These are phyloP conservation scores for Lateolabrax maculatus DNA, from an alignment of 2,797 vertebrate species.

Conservation along the genomic window DNA sequence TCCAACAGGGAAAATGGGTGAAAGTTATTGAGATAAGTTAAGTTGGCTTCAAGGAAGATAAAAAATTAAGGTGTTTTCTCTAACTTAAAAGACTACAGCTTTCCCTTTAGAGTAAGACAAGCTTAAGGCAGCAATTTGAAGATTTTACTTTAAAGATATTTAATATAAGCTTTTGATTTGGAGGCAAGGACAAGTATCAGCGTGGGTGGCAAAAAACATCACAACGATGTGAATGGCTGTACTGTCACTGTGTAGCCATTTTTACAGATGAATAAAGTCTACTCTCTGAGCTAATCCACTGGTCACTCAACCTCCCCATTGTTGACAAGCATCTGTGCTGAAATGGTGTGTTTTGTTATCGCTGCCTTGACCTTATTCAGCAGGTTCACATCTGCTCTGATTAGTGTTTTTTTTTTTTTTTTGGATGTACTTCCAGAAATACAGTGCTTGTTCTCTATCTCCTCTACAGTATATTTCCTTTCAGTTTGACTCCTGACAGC, in stretches of 20 bases:
- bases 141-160: slow-evolving; percentile 14
- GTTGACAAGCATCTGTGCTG: slow-evolving; percentile 23
- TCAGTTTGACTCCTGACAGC: slow-evolving; percentile 38
- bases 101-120: neutral
- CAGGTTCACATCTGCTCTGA: slow-evolving; percentile 44
- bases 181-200: slow-evolving; percentile 30
- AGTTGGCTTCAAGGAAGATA: slow-evolving; percentile 5
- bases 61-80: neutral
- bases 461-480: slow-evolving; percentile 40
- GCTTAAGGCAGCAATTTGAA: slow-evolving; percentile 10
- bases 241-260: neutral
- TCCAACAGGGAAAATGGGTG: slow-evolving; percentile 17
- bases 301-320: slow-evolving; percentile 7
- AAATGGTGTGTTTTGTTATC: slow-evolving; percentile 10
- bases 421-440: slow-evolving; percentile 22
- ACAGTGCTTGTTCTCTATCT: slow-evolving; percentile 31
- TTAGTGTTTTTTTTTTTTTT: slow-evolving; percentile 40
- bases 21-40: slow-evolving; percentile 16
- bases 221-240: slow-evolving; percentile 19
- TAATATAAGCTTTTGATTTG: slow-evolving; percentile 25
- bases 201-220: slow-evolving; percentile 30
- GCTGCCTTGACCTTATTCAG: slow-evolving; percentile 46
- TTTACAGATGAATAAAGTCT: slow-evolving; percentile 5
- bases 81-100: neutral
- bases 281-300: neutral